phyloP scores from a whole-genome alignment of 2,113 vertebrate species.

The Oceanodroma tethys region DNA sequence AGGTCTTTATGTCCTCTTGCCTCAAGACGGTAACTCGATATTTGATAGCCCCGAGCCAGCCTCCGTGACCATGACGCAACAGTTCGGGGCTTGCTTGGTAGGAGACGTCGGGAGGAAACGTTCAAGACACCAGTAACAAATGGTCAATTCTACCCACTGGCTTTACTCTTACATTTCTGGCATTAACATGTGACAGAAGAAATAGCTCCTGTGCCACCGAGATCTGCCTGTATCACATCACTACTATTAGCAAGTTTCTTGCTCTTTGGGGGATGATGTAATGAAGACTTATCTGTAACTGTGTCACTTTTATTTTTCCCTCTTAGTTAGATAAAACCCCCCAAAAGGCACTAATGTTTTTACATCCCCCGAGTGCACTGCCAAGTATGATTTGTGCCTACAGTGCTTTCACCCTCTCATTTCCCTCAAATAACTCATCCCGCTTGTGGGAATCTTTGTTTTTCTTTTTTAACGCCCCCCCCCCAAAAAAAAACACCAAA shows the following conservation, averaged over 20 bases:
- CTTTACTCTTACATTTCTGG: slow-evolving; percentile 31
- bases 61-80: too few species aligned
- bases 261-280: background rate
- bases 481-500: too few species aligned
- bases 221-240: background rate
- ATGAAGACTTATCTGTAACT: too few species aligned
- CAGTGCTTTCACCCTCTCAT: slow-evolving; percentile 36
- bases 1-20: background rate
- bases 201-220: background rate
- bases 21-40: too few species aligned
- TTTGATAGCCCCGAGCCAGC: too few species aligned
- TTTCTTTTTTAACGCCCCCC: too few species aligned
- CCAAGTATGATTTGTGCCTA: slow-evolving; percentile 64
- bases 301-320: too few species aligned
- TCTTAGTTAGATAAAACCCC: too few species aligned
- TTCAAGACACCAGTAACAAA: slow-evolving; percentile 6
- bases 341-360: background rate
- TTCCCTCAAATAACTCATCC: too few species aligned
- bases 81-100: too few species aligned
- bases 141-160: background rate
- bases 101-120: background rate
- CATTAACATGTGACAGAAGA: slow-evolving; percentile 47
- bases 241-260: background rate
- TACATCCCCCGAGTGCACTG: slow-evolving; percentile 42
- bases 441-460: too few species aligned